Conservation (phyloP, 1,140 invertebrate genomes). For the Trigoniulus corallinus region DNA sequence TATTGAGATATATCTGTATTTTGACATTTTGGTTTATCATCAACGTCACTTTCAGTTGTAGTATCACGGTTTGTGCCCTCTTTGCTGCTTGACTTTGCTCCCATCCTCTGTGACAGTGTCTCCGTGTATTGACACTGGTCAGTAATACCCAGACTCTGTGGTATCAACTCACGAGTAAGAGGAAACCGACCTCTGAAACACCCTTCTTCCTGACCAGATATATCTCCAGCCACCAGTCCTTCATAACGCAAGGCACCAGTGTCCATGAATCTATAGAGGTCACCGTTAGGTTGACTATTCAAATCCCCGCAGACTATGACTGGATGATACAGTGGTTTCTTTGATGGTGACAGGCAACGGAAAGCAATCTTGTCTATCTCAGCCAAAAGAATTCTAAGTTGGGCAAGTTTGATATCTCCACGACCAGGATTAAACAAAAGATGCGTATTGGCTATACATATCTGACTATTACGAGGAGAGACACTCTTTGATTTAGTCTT, state of each 20-base stretch:
- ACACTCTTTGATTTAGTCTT: conserved; percentile 5
- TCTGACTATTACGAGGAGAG: conserved; percentile 21
- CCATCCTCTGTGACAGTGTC: not conserved
- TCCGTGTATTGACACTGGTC: conserved; percentile 47
- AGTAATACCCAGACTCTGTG: conserved; percentile 35
- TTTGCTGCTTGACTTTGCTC: not conserved
- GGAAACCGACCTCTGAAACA: conserved; percentile 2
- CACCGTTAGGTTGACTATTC: conserved; percentile 54
- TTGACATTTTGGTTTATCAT: no score
- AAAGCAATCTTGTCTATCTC: conserved; percentile 66
- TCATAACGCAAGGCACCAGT: conserved; percentile 43
- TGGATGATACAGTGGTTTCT: conserved; percentile 40
- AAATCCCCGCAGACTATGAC: conserved; percentile 78
- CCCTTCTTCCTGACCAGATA: conserved; percentile 22
- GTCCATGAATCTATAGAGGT: conserved; percentile 51
- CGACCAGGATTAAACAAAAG: conserved; percentile 80
- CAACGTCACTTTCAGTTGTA: not conserved
- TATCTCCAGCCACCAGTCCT: conserved; percentile 17
- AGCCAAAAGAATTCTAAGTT: conserved; percentile 53
- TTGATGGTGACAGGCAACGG: conserved; percentile 17
- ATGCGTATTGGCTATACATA: conserved; percentile 77
- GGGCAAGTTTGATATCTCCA: conserved; percentile 72
- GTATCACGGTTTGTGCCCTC: not conserved
- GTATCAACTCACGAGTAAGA: conserved; percentile 28
- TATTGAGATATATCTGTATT: no score